Evolutionary conservation across 2,113 vertebrate genomes (phyloP), one percentile per base, ranked within the genome.

Genomic region (Paracanthobrama guichenoti): DNA sequence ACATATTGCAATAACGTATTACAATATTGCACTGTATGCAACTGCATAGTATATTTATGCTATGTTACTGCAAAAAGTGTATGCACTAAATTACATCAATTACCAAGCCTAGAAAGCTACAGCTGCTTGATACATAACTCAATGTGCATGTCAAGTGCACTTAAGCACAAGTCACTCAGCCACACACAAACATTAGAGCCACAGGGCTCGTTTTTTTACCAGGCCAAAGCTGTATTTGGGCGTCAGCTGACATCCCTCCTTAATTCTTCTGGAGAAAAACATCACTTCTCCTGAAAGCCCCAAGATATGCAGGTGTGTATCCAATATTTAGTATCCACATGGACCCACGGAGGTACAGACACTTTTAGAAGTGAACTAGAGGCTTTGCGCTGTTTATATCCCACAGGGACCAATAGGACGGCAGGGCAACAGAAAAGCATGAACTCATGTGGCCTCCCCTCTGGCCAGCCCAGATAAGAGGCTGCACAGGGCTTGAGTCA

Each of bases 191-290:
- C 57, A 78, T 78, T 42, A 62, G 6, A 79, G 55, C 12, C 11
- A 69, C 53, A 24, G 55, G 20, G 50, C n/a, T 53, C 22, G 16
- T 6, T 20, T 55, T 14, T 57, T 82, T 71, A 82, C 80, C 94
- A 86, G 92, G 93, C 93, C 88, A 88, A 90, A 46, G 92, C 80
- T 91, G 87, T 94, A 95, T 91, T 94, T 94, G 53, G 93, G 91
- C 82, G 90, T 93, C 87, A 92, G 90, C 48, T 81, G 92, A 80
- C 89, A 91, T 85, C 87, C 92, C 81, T 93, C 92, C 85, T 94
- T 94, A 85, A 87, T 87, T 87, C 90, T 92, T 86, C 91, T 92
- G 89, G 93, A 93, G 90, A 94, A 95, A 71, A 82, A 82, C 80
- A 82, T 82, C 10, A 82, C 28, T 71, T 82, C 31, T 55, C 48